Evolutionary conservation across 1,140 invertebrate species (phyloP), one percentile per base, ranked within the genome.

Genomic region (Heliconius eleuchia): DNA sequence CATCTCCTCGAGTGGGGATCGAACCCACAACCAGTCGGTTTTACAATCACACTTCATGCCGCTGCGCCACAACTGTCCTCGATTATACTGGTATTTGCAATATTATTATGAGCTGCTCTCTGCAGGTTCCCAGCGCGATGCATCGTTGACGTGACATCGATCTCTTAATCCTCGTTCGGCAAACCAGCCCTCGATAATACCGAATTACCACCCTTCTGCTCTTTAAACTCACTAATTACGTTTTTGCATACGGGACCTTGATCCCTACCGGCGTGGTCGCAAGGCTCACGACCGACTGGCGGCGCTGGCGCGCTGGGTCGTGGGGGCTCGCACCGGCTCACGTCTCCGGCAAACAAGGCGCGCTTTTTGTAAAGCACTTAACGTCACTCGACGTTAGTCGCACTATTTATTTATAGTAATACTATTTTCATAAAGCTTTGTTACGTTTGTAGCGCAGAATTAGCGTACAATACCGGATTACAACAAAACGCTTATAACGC

Each of bases 391-490:
- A 87, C 83, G 79, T 87, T 89, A 89, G 83, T 90, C 83, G 85
- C 84, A 86, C 88, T 90, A 89, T 92, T 92, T 92, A 91, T 90
- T 93, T 90, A 86, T 89, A 87, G 81, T 89, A 91, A 92, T 91
- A 85, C 83, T 89, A 90, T 93, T 92, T 90, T 87, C 88, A 82
- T 89, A 87, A 71, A 82, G 84, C 85, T 83, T 87, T 87, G 84
- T 82, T 83, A 74, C 82, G 84, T 90, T 89, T 87, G 89, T 88
- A 81, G 74, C 74, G 27, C 23, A 11, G 57, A 66, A 82, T 85
- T 79, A 84, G 75, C 34, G 71, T 27, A 85, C 82, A 83, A 84
- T 79, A 73, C 73, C 73, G 82, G 85, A 86, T 86, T 87, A 87
- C 77, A 71, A 82, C 79, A 74, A 77, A 78, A 80, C 60, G 76